phyloP scores from a whole-genome alignment of 2,797 vertebrate species.

The Pangasius larnaudii region DNA sequence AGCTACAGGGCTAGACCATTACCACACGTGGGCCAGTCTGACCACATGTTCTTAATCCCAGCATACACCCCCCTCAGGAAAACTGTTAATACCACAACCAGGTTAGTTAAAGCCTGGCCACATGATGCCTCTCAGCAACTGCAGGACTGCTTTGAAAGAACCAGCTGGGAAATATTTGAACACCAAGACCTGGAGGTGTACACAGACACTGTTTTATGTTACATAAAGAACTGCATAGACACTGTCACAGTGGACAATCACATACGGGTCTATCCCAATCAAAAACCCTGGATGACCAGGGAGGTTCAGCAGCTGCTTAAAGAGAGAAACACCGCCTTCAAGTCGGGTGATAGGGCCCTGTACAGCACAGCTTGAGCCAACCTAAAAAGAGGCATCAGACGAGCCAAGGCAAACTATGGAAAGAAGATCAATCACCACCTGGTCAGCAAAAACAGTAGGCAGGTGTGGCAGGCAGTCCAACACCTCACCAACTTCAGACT shows the following conservation, averaged over 20 bases:
- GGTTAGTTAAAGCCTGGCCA: neutral
- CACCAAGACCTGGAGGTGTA: constrained; percentile 19
- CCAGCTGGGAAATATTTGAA: constrained; percentile 28
- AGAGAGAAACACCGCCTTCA: neutral
- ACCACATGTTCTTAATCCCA: constrained; percentile 28
- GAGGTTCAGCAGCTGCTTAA: neutral
- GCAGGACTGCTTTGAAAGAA: constrained; percentile 35
- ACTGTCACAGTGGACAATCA: constrained; percentile 24
- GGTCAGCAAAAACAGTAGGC: neutral
- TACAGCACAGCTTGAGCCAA: neutral
- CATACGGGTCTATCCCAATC: neutral
- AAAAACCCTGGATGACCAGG: constrained; percentile 4
- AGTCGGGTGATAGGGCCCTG: neutral
- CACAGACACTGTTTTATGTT: constrained; percentile 30
- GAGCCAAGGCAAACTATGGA: neutral
- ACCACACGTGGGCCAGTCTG: constrained; percentile 20
- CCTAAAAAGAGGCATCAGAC: neutral
- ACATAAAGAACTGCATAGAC: constrained; percentile 40
- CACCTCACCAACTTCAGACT: neutral
- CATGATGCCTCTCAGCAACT: constrained; percentile 9
- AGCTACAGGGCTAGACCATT: constrained; percentile 7
- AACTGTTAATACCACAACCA: neutral
- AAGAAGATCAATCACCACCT: neutral
- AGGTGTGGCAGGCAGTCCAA: neutral
- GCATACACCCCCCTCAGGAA: constrained; percentile 17